A percentile compares a stretch with the other conserved stretches of the same genome.
Evolutionary conservation across 2,113 vertebrate species (phyloP).

Genomic region (Neomonachus schauinslandi): DNA sequence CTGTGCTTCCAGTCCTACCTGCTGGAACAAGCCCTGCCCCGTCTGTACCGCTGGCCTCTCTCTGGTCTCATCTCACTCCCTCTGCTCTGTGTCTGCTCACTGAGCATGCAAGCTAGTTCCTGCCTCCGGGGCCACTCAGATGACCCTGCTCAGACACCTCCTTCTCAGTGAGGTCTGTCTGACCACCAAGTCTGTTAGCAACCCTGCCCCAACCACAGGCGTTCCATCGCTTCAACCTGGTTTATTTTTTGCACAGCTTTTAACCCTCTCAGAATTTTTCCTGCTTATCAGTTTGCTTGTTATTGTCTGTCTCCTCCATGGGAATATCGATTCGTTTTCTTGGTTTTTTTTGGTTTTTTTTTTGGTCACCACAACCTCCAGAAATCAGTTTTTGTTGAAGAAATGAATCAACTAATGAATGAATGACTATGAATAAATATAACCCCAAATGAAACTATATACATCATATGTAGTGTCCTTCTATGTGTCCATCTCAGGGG

Average conservation of each 20-base stretch:
- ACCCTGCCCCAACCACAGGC: neutral
- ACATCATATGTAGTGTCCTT: neutral
- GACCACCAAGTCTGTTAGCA: neutral
- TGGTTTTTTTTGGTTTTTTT: neutral
- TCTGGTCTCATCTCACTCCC: neutral
- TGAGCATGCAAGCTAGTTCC: neutral
- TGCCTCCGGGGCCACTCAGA: accelerated
- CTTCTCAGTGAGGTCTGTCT: neutral
- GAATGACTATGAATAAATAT: neutral
- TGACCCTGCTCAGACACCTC: neutral
- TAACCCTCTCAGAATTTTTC: neutral
- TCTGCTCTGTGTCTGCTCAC: neutral
- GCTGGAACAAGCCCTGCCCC: neutral
- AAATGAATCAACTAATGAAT: neutral
- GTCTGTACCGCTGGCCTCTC: neutral
- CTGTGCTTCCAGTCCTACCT: neutral
- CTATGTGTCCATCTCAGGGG: neutral
- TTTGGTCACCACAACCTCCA: neutral
- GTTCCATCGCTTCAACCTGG: neutral
- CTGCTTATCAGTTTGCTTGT: neutral
- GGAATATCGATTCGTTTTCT: neutral
- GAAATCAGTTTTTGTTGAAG: neutral
- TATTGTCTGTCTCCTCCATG: neutral
- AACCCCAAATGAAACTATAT: neutral
- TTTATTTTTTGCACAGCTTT: neutral